Percentiles rank a stretch among this genome's conserved stretches.
Conservation (phyloP, 2,797 vertebrate genomes). For the Vultur gryphus region DNA sequence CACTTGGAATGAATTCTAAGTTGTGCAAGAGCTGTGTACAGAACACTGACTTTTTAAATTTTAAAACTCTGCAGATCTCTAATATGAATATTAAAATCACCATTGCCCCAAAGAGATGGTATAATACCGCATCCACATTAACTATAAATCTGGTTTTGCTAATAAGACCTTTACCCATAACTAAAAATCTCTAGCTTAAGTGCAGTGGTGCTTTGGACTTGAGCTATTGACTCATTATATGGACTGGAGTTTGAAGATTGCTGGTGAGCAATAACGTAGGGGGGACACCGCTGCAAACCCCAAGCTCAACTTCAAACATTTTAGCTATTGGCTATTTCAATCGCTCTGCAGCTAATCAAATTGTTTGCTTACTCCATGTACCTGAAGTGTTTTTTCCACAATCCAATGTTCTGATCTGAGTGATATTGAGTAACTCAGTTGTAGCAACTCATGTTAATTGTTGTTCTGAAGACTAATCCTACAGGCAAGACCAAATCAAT, state of each 20-base stretch:
- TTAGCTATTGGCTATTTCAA: neutral
- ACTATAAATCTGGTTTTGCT: neutral
- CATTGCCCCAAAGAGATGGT: neutral
- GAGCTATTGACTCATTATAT: neutral
- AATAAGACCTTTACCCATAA: neutral
- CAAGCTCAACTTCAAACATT: neutral
- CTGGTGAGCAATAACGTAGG: fast-evolving
- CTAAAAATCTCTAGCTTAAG: neutral
- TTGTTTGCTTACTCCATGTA: neutral
- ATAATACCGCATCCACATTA: neutral
- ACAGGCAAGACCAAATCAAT: neutral
- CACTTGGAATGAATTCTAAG: neutral
- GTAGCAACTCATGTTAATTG: neutral
- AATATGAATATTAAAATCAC: neutral
- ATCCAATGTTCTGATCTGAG: neutral
- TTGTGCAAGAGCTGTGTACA: neutral
- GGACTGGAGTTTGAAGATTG: neutral
- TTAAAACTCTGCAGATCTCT: neutral
- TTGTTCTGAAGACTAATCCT: neutral
- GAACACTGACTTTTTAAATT: neutral
- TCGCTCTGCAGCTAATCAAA: neutral
- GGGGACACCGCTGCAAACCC: neutral
- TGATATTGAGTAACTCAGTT: neutral
- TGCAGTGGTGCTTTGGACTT: neutral
- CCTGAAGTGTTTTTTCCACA: neutral